Base-by-base conservation (phyloP, 2,888 invertebrate genomes). In the Isotomurus palustris region DNA sequence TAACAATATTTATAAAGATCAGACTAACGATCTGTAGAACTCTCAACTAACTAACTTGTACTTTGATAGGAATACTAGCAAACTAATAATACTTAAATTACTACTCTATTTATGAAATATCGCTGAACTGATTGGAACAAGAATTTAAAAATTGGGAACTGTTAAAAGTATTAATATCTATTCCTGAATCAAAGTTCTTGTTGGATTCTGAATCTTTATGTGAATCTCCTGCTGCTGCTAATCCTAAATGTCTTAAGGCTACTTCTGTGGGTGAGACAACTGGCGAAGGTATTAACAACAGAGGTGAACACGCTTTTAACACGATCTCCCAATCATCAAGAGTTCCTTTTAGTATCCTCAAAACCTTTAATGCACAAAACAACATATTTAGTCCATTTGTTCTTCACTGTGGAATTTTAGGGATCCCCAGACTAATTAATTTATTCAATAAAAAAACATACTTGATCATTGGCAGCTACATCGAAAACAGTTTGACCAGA, bases 91-190 rank as follows among this genome's bases (percentile, higher is more conserved):
- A n/a, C n/a, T n/a, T n/a, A n/a, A n/a, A n/a, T n/a, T n/a, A n/a
- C n/a, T n/a, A n/a, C n/a, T n/a, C n/a, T n/a, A n/a, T n/a, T n/a
- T n/a, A n/a, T 43, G 6, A 43, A 12, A 14, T 43, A 43, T 43
- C 43, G 24, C 43, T 24, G 19, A 29, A 32, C 22, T 49, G 49
- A 21, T 49, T 49, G 3, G 35, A 21, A 21, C 17, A 32, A 10
- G 47, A 27, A 27, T n/a, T 47, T 29, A 49, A 28, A 49, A 49
- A 49, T 35, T 49, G 49, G 3, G 49, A 64, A 43, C 60, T 63
- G 35, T 53, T 60, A 59, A 60, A 59, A 57, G 65, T 65, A 50
- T 65, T 69, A 36, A 69, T 64, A 45, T 69, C 66, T 35, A 69
- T 69, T 55, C 68, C 68, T 12, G 68, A 68, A 38, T 68, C 68